These are phyloP conservation scores for Leptoclinus maculatus DNA, from an alignment of 2,797 vertebrate species.

Conservation along the genomic window DNA sequence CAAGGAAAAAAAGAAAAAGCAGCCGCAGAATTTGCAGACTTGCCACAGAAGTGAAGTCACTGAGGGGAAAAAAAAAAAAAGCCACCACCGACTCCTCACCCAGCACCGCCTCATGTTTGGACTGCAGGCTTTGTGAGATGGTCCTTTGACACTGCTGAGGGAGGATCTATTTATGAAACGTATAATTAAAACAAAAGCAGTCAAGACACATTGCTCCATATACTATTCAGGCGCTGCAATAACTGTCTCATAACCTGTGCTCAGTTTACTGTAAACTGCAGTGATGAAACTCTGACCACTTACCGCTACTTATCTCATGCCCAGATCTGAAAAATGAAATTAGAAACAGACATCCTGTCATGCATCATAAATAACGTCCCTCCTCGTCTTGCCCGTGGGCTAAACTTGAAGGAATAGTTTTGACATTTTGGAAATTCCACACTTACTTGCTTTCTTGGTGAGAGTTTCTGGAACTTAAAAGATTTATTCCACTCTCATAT, in stretches of 20 bases:
- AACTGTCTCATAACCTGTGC: conserved; percentile 18
- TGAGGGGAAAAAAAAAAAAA: conserved; percentile 13
- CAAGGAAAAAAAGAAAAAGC: conserved; percentile 68
- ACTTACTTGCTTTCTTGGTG: background rate
- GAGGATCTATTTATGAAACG: conserved; percentile 43
- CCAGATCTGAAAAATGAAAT: conserved; percentile 36
- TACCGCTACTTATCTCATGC: background rate
- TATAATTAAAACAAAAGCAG: conserved; percentile 33
- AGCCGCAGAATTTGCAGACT: conserved; percentile 73
- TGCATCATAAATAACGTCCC: background rate
- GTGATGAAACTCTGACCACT: conserved; percentile 41
- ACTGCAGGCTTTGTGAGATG: conserved; percentile 26
- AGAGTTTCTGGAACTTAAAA: background rate
- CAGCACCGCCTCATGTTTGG: conserved; percentile 40
- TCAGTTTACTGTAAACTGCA: conserved; percentile 30
- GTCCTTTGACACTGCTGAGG: conserved; percentile 29
- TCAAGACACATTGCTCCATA: conserved; percentile 17
- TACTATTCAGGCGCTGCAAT: background rate
- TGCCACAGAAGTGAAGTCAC: conserved; percentile 70
- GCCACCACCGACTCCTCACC: conserved; percentile 40
- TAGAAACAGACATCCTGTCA: conserved; percentile 34
- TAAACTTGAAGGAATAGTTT: background rate
- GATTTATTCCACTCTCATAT: background rate
- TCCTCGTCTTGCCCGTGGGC: background rate
- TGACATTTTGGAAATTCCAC: background rate